Conservation (phyloP, 2,888 invertebrate species). For the Eupithecia insigniata region DNA sequence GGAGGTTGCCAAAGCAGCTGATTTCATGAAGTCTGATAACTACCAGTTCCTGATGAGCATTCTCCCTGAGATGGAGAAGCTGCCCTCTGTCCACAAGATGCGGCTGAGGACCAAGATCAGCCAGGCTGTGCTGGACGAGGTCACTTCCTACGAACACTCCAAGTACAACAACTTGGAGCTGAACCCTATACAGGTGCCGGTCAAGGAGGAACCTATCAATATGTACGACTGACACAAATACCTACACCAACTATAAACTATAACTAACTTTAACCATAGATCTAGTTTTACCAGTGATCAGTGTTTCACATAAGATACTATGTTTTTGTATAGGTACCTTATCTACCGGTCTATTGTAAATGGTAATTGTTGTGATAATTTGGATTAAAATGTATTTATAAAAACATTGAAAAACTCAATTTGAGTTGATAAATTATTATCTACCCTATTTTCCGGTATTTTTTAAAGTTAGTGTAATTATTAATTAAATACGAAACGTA, state of each 20-base stretch:
- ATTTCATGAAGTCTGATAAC: conserved; percentile 39
- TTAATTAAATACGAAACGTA: too few species aligned
- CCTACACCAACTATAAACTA: not conserved
- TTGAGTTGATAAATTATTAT: not conserved
- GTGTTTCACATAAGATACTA: not conserved
- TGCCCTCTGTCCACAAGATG: conserved; percentile 41
- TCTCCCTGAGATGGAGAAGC: conserved; percentile 44
- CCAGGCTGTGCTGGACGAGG: conserved; percentile 40
- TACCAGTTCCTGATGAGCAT: conserved; percentile 46
- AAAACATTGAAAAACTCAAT: not conserved
- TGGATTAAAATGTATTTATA: not conserved
- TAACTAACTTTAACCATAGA: too few species aligned
- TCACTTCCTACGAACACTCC: conserved; percentile 27
- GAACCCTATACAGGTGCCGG: conserved; percentile 20
- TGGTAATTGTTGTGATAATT: not conserved
- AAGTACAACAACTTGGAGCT: conserved; percentile 24
- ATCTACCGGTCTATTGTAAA: not conserved
- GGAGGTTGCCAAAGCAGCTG: conserved; percentile 35
- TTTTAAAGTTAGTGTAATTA: too few species aligned
- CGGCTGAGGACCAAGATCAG: conserved; percentile 40
- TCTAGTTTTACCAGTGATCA: not conserved
- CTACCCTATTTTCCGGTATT: not conserved
- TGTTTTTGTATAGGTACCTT: not conserved
- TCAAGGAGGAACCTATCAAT: conserved; percentile 41
- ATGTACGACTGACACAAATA: conserved; percentile 37